A percentile compares a stretch with the other conserved stretches of the same genome.
Conservation (phyloP, 2,113 vertebrate genomes). For the Cynoglossus semilaevis region DNA sequence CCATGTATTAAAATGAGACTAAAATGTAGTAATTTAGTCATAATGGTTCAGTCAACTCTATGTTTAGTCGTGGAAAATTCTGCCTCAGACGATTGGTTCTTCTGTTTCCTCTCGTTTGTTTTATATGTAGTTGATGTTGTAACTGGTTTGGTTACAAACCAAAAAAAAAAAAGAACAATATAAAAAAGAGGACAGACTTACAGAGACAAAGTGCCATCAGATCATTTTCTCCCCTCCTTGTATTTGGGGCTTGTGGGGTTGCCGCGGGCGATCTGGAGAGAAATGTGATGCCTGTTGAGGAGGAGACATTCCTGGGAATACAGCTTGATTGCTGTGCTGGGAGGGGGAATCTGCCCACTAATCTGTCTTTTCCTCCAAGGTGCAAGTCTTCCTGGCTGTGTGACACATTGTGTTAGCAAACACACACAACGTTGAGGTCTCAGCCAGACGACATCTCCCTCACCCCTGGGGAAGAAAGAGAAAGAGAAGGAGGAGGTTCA, state of each 20-base stretch:
- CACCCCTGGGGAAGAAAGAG: conserved; percentile 40
- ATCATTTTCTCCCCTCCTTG: conserved; percentile 50
- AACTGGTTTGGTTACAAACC: too few species aligned
- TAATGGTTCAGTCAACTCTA: too few species aligned
- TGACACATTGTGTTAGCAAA: conserved; percentile 37
- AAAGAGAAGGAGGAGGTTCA: conserved; percentile 37
- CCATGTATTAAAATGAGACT: too few species aligned
- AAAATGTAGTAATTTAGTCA: too few species aligned
- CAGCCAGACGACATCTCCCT: conserved; percentile 64
- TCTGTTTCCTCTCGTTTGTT: too few species aligned
- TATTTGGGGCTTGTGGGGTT: conserved; percentile 29
- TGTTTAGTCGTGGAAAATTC: too few species aligned
- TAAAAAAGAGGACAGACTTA: background rate
- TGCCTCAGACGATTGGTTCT: too few species aligned
- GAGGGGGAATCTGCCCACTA: conserved; percentile 57
- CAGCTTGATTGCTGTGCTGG: conserved; percentile 46
- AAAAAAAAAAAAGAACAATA: background rate
- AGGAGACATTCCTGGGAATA: conserved; percentile 63
- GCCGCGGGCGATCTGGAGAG: conserved; percentile 56
- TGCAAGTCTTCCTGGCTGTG: conserved; percentile 54
- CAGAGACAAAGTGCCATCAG: conserved; percentile 41
- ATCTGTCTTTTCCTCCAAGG: conserved; percentile 72
- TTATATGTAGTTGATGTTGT: too few species aligned
- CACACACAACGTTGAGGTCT: conserved; percentile 30
- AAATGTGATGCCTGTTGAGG: conserved; percentile 62